Base-by-base conservation (phyloP, 2,888 invertebrate species). In the Camptogramma bilineatum region DNA sequence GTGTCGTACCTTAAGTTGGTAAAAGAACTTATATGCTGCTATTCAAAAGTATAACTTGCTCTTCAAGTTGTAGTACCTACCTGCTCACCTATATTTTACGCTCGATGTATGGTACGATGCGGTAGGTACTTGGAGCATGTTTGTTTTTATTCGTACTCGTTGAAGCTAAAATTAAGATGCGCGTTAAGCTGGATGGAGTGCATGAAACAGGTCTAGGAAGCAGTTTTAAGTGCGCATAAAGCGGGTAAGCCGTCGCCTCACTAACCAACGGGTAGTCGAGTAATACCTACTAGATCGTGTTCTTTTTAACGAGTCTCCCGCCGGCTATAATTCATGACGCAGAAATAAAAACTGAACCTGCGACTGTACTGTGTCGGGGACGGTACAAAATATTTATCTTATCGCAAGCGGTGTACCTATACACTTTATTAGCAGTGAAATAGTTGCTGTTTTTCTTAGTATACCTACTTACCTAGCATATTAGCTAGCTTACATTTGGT, bases 171-270 rank as follows among this genome's bases (percentile, higher is more conserved):
- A 88, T 87, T 88, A 89, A 90, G 89, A 90, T 83, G 84, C 84
- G 81, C 84, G 83, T 86, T 86, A 87, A 89, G 84, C 85, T 82
- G 80, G 72, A 86, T 60, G 50, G n/a, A 60, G 85, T 85, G 84
- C 83, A 85, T 86, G 82, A 82, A 85, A 87, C 84, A 86, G 88
- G 86, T 86, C 83, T 81, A 81, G 84, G 81, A 87, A 84, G 79
- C 81, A 80, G 85, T 83, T 86, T 90, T 88, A 90, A 90, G 86
- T 84, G 87, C 85, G 84, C 88, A 88, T 91, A 90, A 91, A 91
- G 81, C 80, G 86, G 83, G 85, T 86, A 85, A 86, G 80, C 81
- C 82, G 77, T 75, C 80, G 81, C 82, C 77, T 78, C 75, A 81
- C 86, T 79, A 82, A 79, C 85, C 82, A 76, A 73, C 82, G 80